Percentiles rank a stretch among this genome's conserved stretches.
These are phyloP conservation scores for Spodoptera exigua DNA, from an alignment of 2,888 invertebrate genomes.

Conservation along the genomic window DNA sequence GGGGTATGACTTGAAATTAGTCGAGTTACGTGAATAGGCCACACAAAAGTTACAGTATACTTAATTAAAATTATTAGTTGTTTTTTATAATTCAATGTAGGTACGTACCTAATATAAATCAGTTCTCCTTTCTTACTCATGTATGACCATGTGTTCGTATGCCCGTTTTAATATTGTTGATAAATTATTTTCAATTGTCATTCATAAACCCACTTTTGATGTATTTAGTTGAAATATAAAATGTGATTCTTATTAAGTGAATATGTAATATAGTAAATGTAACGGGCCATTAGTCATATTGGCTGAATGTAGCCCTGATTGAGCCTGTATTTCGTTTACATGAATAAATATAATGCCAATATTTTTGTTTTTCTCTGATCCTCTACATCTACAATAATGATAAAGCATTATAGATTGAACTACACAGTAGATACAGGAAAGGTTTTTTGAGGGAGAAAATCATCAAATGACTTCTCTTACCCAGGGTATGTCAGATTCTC, in stretches of 20 bases:
- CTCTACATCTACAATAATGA: background rate
- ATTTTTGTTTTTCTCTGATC: constrained; percentile 49
- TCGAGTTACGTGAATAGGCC: too few relatives aligned
- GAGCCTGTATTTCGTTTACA: constrained; percentile 80
- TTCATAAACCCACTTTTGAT: constrained; percentile 53
- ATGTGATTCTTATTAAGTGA: constrained; percentile 66
- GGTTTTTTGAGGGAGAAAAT: background rate
- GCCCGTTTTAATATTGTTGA: constrained; percentile 33
- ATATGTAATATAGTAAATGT: constrained; percentile 59
- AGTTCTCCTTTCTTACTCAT: constrained; percentile 15
- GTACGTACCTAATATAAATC: too few relatives aligned
- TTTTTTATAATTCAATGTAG: too few relatives aligned
- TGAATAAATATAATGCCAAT: constrained; percentile 81
- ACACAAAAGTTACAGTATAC: too few relatives aligned
- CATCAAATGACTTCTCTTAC: too few relatives aligned
- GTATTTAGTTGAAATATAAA: constrained; percentile 68
- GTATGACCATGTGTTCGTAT: constrained; percentile 10
- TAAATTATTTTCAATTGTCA: constrained; percentile 37
- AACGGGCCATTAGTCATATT: constrained; percentile 71
- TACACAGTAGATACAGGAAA: too few relatives aligned
- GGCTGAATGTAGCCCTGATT: constrained; percentile 63
- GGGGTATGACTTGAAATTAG: too few relatives aligned
- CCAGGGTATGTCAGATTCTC: too few relatives aligned
- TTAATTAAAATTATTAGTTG: too few relatives aligned
- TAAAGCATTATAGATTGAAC: too few relatives aligned